A percentile compares a stretch with the other conserved stretches of the same genome.
phyloP scores from a whole-genome alignment of 92 coral and sea anemone genomes.

The Porites lobata region DNA sequence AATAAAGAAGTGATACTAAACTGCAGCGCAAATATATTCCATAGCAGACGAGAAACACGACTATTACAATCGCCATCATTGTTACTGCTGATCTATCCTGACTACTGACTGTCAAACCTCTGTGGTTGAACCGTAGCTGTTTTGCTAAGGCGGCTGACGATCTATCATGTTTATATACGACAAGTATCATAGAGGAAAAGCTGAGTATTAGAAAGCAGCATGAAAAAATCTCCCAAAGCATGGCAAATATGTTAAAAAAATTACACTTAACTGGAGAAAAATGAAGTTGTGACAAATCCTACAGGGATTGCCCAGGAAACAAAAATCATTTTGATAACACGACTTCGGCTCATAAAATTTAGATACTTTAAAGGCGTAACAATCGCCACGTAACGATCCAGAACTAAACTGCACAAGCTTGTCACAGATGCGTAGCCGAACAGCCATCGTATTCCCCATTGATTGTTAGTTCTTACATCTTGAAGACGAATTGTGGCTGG shows the following conservation, averaged over 20 bases:
- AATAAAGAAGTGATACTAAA: too few relatives aligned
- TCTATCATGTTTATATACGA: background rate
- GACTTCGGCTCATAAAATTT: background rate
- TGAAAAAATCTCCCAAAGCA: background rate
- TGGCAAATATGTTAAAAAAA: background rate
- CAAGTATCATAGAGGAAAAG: background rate
- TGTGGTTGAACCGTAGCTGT: background rate
- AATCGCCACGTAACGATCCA: background rate
- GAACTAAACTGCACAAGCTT: background rate
- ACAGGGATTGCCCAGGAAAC: background rate
- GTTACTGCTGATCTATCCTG: background rate
- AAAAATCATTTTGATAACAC: background rate
- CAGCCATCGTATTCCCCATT: background rate
- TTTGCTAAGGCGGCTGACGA: background rate
- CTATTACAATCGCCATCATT: background rate
- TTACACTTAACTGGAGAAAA: background rate
- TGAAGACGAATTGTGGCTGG: background rate
- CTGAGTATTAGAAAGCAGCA: background rate
- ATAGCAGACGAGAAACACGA: too few relatives aligned
- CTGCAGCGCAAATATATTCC: too few relatives aligned
- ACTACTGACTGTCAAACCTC: background rate
- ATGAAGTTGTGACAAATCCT: background rate
- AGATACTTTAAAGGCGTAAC: background rate
- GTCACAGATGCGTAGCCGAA: background rate
- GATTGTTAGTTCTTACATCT: background rate